Percentiles rank a stretch among this genome's conserved stretches.
These are phyloP conservation scores for Nasonia oneida DNA, from an alignment of 2,888 invertebrate genomes.

Conservation along the genomic window DNA sequence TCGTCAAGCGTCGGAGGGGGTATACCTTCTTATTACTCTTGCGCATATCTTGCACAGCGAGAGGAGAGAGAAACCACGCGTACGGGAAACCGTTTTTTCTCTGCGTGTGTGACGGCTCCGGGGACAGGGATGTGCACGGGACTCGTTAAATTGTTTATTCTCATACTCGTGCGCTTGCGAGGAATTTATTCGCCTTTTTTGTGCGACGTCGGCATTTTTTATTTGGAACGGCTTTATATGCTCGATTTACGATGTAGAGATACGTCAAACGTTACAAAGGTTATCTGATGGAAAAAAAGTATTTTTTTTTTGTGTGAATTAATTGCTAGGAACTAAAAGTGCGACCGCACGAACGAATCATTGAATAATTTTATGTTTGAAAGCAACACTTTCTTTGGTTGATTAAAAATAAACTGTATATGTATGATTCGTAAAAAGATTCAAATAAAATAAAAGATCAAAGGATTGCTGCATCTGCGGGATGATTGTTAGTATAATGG, in stretches of 20 bases:
- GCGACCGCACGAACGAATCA: background rate
- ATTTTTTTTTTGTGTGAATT: background rate
- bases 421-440: background rate
- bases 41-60: too few relatives aligned
- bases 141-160: constrained; percentile 12
- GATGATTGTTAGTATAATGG: constrained; percentile 38
- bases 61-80: too few relatives aligned
- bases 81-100: too few relatives aligned
- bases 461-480: constrained; percentile 60
- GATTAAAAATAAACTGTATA: background rate
- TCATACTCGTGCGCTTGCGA: background rate
- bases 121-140: background rate
- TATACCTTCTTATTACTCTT: constrained; percentile 27
- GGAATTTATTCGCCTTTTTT: constrained; percentile 17
- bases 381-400: background rate
- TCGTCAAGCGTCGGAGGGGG: constrained; percentile 21
- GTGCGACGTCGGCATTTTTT: constrained; percentile 8
- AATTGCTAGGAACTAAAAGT: background rate
- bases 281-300: constrained; percentile 5
- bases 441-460: constrained; percentile 5
- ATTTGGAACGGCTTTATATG: background rate
- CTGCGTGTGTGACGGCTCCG: too few relatives aligned
- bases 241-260: constrained; percentile 27
- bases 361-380: background rate
- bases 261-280: constrained; percentile 62